These are phyloP conservation scores for Micropterix aruncella DNA, from an alignment of 2,888 invertebrate species.

Conservation along the genomic window DNA sequence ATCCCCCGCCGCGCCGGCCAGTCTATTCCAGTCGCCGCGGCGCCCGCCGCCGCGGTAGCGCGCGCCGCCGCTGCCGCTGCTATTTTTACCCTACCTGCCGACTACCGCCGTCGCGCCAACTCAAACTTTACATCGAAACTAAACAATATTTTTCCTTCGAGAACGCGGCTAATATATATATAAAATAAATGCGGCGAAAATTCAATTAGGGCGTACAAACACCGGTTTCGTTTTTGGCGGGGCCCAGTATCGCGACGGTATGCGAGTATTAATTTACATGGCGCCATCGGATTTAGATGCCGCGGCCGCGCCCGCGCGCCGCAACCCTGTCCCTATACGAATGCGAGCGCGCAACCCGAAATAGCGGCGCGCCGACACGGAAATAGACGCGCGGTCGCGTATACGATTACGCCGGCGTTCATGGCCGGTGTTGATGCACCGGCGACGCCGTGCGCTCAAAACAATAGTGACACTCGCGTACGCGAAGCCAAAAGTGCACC, in stretches of 20 bases:
- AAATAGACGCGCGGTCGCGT: slow-evolving; percentile 37
- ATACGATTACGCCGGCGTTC: slow-evolving; percentile 33
- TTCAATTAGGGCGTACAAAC: too few species aligned
- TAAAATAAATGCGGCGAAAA: too few species aligned
- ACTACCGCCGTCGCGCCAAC: slow-evolving; percentile 2
- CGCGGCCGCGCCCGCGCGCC: slow-evolving; percentile 34
- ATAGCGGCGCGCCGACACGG: slow-evolving; percentile 38
- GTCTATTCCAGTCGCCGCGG: neutral
- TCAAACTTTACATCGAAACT: slow-evolving; percentile 4
- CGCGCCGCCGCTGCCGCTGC: neutral
- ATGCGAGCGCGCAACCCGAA: slow-evolving; percentile 14
- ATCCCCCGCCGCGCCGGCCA: slow-evolving; percentile 9
- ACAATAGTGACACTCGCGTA: too few species aligned
- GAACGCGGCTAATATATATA: too few species aligned
- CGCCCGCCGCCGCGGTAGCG: neutral
- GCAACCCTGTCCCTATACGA: slow-evolving; percentile 32
- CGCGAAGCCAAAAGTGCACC: too few species aligned
- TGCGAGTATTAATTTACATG: neutral
- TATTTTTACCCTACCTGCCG: neutral
- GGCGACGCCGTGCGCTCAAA: too few species aligned
- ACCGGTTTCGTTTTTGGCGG: neutral
- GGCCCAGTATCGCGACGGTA: neutral
- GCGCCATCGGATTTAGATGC: slow-evolving; percentile 17
- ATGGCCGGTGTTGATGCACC: too few species aligned
- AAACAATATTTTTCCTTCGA: too few species aligned